Evolutionary conservation across 2,113 vertebrate species (phyloP), one percentile per base, ranked within the genome.

Genomic region (Urocynchramus pylzowi): DNA sequence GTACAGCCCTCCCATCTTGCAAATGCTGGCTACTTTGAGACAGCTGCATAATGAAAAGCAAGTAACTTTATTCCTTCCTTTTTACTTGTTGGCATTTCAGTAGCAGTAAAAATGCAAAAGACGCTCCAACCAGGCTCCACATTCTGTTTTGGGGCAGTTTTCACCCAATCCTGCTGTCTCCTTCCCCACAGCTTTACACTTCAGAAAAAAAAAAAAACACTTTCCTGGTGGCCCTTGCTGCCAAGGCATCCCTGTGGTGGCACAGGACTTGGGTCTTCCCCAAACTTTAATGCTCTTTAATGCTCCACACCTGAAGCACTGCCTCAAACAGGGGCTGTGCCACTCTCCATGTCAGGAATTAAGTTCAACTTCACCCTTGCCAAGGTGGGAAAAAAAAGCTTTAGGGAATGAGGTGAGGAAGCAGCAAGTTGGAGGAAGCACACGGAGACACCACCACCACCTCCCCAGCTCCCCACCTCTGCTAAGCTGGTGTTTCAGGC

Each of bases 361-460:
- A 37, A 63, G n/a, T 31, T 35, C 3, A 9, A 59, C 59, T 87
- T 57, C 22, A 17, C 28, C 15, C 65, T 77, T 31, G 49, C 61
- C 39, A 33, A 3, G 9, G 33, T 15, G 52, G 53, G 11, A 0
- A 30, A 49, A 44, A 50, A 42, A 70, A 35, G 9, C 21, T 45
- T 70, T 19, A 83, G 30, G 56, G 44, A 60, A 37, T 2, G n/a
- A 41, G 44, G 30, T 0, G 0, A 75, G 63, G 73, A 74, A 91
- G 45, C 27, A 64, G 52, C 9, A 37, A 44, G 16, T 3, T 37
- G 49, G 35, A 53, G 22, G 13, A 18, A 19, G 20, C 19, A 42
- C 31, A 3, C 0, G 2, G 63, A 64, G 39, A 31, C 22, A 24
- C 37, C 37, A 23, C 16, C 31, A 22, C 11, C 35, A 23, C 15